Percentiles rank a stretch among this genome's conserved stretches.
Conservation (phyloP, 2,888 invertebrate genomes). For the Malachius bipustulatus region DNA sequence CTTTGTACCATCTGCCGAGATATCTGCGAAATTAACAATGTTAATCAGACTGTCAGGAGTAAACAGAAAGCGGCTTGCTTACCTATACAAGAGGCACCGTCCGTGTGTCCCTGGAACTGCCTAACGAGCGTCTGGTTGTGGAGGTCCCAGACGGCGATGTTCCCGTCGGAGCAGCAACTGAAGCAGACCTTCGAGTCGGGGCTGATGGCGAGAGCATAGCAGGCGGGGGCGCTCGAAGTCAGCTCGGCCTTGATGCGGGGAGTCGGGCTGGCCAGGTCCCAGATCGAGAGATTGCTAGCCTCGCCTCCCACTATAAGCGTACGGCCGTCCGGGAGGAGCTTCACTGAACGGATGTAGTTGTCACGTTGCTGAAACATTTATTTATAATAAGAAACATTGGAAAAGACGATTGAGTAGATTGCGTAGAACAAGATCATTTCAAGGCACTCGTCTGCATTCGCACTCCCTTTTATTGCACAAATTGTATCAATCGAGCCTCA, state of each 20-base stretch:
- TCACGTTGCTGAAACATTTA: conserved; percentile 84
- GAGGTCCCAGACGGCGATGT: conserved; percentile 93
- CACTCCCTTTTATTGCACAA: too few relatives aligned
- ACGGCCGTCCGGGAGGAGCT: conserved; percentile 84
- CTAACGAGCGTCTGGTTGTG: conserved; percentile 85
- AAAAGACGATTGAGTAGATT: too few relatives aligned
- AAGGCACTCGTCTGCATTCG: too few relatives aligned
- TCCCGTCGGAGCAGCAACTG: conserved; percentile 97
- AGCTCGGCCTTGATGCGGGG: conserved; percentile 86
- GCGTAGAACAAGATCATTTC: too few relatives aligned
- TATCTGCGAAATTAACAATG: too few relatives aligned
- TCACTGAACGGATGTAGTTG: conserved; percentile 92
- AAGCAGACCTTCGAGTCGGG: conserved; percentile 97
- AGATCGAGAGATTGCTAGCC: conserved; percentile 88
- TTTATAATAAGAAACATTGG: too few relatives aligned
- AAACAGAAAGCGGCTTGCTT: conserved; percentile 92
- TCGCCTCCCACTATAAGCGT: conserved; percentile 95
- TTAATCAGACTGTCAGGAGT: too few relatives aligned
- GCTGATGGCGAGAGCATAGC: conserved; percentile 94
- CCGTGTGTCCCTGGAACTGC: conserved; percentile 92
- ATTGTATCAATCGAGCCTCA: neutral
- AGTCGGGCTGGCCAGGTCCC: conserved; percentile 87
- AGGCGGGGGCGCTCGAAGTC: conserved; percentile 87
- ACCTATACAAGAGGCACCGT: conserved; percentile 96
- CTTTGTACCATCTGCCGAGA: conserved; percentile 40